Base-by-base conservation (phyloP, 92 coral and sea anemone genomes). In the Porites rus region DNA sequence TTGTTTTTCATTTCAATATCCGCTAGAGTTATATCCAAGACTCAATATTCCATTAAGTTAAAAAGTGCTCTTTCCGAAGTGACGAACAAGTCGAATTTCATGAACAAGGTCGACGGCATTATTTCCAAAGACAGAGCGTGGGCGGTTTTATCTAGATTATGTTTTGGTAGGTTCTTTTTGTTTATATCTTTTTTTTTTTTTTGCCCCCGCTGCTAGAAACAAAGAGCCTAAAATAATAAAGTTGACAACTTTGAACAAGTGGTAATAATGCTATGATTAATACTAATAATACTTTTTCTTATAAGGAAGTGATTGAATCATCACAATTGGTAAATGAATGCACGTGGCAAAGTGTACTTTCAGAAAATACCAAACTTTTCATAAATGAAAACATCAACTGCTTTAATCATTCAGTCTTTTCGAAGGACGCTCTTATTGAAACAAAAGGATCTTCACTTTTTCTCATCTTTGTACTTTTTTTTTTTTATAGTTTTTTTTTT, bases 1-100 rank as follows among this genome's bases (percentile, higher is more conserved):
- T 80, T 80, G 84, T 80, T 80, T 80, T 51, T 28, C 21, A 54
- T 8, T 10, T 67, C 75, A 80, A 80, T 80, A 68, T 80, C 84
- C 84, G 84, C 62, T 67, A 22, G 1, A n/a, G 10, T 68, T 8
- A 25, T 20, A 50, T 7, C 17, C 12, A 21, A 67, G 64, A 13
- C 64, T 28, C 46, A n/a, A 20, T 63, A n/a, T 78, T 67, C 84
- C 84, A 80, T 68, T 67, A 80, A 68, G 64, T 7, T 25, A 6
- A n/a, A 43, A 19, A 3, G 1, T 53, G 25, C 12, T 79, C 51
- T 79, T 61, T 51, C 74, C 16, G 11, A 9, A 72, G 66, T 0
- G 65, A 9, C 51, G 16, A 10, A 25, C 6, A 46, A 8, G 43
- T 53, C 53, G 43, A 20, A 54, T 79, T 28, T 25, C 66, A 22